Percentiles rank a stretch among this genome's conserved stretches.
Evolutionary conservation across 2,888 invertebrate species (phyloP).

Genomic region (Rhopalosiphum nymphaeae): DNA sequence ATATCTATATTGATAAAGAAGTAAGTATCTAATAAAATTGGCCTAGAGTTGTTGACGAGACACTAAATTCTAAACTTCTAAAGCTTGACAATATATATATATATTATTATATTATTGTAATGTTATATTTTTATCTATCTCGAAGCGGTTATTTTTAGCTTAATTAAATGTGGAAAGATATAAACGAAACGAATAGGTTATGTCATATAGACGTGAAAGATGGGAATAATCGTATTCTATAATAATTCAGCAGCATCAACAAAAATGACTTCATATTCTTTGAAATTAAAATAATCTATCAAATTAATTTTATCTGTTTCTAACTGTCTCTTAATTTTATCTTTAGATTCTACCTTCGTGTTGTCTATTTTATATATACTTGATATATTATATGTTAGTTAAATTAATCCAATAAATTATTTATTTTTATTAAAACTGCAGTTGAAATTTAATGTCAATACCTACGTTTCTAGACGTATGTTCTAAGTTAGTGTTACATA

Average conservation of each 20-base stretch:
- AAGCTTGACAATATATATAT: neutral
- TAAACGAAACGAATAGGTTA: neutral
- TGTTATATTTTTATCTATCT: neutral
- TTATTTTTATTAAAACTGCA: neutral
- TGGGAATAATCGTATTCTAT: no score
- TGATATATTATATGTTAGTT: neutral
- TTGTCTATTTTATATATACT: neutral
- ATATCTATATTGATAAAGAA: neutral
- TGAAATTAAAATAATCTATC: neutral
- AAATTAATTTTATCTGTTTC: neutral
- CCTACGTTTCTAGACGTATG: neutral
- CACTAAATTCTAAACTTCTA: neutral
- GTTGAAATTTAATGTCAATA: neutral
- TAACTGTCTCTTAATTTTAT: neutral
- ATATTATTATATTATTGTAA: neutral
- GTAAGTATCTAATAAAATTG: slow-evolving; percentile 5
- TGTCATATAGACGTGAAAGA: no score
- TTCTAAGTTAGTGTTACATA: neutral
- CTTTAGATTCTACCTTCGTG: neutral
- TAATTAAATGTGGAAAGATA: slow-evolving; percentile 20
- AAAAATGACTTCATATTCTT: slow-evolving; percentile 14
- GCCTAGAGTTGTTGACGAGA: neutral
- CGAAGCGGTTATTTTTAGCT: neutral
- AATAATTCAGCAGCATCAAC: neutral
- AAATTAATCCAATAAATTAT: neutral